phyloP scores from a whole-genome alignment of 2,888 invertebrate species.

The Herminia tarsipennalis region DNA sequence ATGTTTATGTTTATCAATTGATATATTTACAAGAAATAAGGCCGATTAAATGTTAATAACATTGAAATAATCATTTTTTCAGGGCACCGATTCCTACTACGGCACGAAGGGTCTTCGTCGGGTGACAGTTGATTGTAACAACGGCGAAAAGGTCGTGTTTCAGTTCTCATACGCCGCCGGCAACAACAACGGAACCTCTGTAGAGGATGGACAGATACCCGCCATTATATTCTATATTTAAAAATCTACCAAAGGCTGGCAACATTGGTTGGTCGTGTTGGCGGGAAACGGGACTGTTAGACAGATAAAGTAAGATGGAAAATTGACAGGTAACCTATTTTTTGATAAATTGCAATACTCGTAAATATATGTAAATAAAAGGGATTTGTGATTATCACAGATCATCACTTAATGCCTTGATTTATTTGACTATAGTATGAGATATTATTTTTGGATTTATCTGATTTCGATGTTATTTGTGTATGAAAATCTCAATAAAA shows the following conservation, averaged over 20 bases:
- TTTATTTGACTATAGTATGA: too few species aligned
- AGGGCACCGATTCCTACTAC: slow-evolving; percentile 95
- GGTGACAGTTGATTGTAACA: slow-evolving; percentile 90
- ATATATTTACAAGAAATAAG: too few species aligned
- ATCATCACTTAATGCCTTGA: too few species aligned
- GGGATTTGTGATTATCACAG: background rate
- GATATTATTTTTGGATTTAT: too few species aligned
- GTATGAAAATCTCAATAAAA: too few species aligned
- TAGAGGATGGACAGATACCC: slow-evolving; percentile 95
- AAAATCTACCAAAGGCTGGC: slow-evolving; percentile 25
- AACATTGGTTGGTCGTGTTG: slow-evolving; percentile 18
- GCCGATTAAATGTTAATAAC: too few species aligned
- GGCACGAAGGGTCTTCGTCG: slow-evolving; percentile 92
- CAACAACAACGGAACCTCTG: slow-evolving; percentile 94
- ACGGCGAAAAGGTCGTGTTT: slow-evolving; percentile 91
- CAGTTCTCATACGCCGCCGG: slow-evolving; percentile 94
- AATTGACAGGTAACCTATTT: background rate
- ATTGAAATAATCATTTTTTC: too few species aligned
- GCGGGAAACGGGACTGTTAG: slow-evolving; percentile 3
- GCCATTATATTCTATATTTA: slow-evolving; percentile 93
- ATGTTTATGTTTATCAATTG: too few species aligned
- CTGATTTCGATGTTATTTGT: too few species aligned
- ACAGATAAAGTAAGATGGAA: slow-evolving; percentile 2
- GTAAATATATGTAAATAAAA: too few species aligned
- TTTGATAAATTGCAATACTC: background rate